Evolutionary conservation across 1,140 invertebrate species (phyloP).

Genomic region (Oppia nitens): DNA sequence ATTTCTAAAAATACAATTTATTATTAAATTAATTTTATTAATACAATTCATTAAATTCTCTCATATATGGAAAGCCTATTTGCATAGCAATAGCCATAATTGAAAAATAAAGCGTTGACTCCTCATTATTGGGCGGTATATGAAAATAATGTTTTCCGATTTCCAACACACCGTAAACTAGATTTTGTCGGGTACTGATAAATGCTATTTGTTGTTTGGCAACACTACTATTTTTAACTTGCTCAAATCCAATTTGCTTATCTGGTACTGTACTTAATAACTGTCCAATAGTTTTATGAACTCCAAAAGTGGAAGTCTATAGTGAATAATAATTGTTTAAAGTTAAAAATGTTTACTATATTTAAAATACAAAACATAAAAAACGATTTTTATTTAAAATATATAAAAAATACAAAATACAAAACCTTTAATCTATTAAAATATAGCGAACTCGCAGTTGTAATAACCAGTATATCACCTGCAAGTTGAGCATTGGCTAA

Average conservation of each 20-base stretch:
- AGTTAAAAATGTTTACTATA: not conserved
- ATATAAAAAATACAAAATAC: not conserved
- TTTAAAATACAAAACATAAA: not conserved
- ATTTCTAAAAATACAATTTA: not conserved
- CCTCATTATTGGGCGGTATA: not conserved
- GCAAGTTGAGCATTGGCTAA: not conserved
- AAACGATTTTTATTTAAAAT: not conserved
- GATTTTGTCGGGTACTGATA: not conserved
- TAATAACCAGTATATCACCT: conserved; percentile 1
- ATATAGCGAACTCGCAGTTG: conserved; percentile 4
- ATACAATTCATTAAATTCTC: conserved; percentile 2
- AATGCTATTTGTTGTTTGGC: not conserved
- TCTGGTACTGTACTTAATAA: not conserved
- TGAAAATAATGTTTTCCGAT: conserved; percentile 1
- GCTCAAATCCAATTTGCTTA: not conserved
- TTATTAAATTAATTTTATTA: not conserved
- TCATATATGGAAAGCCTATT: not conserved
- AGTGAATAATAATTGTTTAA: not conserved
- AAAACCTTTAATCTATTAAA: conserved; percentile 4
- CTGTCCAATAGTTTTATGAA: not conserved
- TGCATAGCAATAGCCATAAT: not conserved
- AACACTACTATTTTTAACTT: not conserved
- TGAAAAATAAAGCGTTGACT: not conserved
- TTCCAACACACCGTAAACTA: not conserved
- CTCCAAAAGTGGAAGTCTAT: not conserved